Percentiles rank a stretch among this genome's conserved stretches.
These are phyloP conservation scores for Todus mexicanus DNA, from an alignment of 2,797 vertebrate genomes.

Conservation along the genomic window DNA sequence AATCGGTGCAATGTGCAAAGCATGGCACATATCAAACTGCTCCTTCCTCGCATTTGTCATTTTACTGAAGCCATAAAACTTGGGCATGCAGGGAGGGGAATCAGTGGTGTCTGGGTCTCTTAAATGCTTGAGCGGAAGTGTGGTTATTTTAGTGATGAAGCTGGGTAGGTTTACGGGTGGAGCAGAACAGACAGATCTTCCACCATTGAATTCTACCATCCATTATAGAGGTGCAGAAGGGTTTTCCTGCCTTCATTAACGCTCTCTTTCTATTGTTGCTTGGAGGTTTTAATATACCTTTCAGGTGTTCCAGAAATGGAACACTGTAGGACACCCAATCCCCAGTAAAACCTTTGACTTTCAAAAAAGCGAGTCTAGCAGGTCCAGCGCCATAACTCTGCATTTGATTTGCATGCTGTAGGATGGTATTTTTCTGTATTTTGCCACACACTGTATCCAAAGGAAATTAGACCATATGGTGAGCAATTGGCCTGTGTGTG, in stretches of 20 bases:
- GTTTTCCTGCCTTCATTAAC: not conserved
- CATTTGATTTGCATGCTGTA: not conserved
- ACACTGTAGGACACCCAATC: not conserved
- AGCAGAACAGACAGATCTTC: not conserved
- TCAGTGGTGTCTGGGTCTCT: not conserved
- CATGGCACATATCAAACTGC: conserved; percentile 8
- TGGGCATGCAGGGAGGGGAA: not conserved
- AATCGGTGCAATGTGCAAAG: conserved; percentile 35
- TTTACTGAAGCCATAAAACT: conserved; percentile 19
- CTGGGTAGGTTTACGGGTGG: not conserved
- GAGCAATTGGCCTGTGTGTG: not conserved
- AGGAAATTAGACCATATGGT: not conserved
- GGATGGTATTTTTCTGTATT: not conserved
- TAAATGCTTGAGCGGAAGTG: not conserved
- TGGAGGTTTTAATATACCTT: not conserved
- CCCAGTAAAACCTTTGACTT: not conserved
- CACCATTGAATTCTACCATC: not conserved
- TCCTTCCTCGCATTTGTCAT: conserved; percentile 16
- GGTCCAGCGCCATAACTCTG: not conserved
- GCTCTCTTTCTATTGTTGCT: not conserved
- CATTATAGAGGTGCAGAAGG: not conserved
- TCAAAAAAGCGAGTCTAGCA: not conserved
- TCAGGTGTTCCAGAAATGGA: not conserved
- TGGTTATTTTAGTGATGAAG: not conserved
- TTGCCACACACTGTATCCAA: not conserved